Conservation (phyloP, 1,140 invertebrate species). For the Nixonia krombeini region DNA sequence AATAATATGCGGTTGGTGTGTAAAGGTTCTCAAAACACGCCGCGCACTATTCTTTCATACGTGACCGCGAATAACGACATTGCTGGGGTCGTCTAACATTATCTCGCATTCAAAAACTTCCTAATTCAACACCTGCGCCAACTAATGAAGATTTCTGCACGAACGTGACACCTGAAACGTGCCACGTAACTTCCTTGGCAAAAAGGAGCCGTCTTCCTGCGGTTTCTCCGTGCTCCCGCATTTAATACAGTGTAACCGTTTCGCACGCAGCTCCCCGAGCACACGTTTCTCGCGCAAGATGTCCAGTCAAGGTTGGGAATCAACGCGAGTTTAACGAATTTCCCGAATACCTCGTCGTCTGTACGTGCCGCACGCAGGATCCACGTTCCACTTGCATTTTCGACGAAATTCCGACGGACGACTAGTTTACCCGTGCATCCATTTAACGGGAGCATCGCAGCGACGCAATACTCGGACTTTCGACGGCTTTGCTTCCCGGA, state of each 20-base stretch:
- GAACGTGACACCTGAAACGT: conserved; percentile 5
- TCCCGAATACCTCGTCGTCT: neutral
- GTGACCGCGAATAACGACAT: conserved; percentile 4
- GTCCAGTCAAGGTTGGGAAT: no score
- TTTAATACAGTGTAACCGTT: neutral
- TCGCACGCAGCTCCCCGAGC: neutral
- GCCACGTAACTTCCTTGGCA: neutral
- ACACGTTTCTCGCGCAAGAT: neutral
- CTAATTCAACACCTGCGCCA: neutral
- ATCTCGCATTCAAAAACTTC: neutral
- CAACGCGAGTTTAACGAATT: no score
- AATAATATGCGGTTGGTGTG: no score
- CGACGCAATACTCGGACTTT: conserved; percentile 15
- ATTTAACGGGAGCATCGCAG: conserved; percentile 7
- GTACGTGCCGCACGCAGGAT: conserved; percentile 6
- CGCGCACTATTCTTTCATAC: neutral
- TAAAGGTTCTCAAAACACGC: no score
- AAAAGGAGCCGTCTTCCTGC: neutral
- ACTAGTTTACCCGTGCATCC: conserved; percentile 6
- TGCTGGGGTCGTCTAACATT: neutral
- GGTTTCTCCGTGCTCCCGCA: neutral
- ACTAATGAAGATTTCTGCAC: conserved; percentile 3
- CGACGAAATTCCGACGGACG: conserved; percentile 5
- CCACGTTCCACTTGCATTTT: conserved; percentile 3
- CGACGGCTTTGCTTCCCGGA: conserved; percentile 20